Evolutionary conservation across 2,797 vertebrate species (phyloP), one percentile per base, ranked within the genome.

Genomic region (Botia almorhae): DNA sequence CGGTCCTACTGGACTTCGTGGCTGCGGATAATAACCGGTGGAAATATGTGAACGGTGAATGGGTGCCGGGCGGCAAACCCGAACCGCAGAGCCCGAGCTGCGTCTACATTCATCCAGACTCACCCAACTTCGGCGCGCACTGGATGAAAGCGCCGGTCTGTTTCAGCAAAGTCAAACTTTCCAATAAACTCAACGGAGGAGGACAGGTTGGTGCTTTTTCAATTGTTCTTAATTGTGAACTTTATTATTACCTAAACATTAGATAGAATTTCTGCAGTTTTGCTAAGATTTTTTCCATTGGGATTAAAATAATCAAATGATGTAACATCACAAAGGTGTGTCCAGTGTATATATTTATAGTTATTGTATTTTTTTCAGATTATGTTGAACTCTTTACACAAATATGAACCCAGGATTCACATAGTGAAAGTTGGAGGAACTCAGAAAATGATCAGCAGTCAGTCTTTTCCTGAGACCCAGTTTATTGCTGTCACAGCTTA

Each of bases 161-260:
- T 76, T 95, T 95, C 89, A 94, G 94, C 90, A 95, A 95, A 91
- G 94, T 95, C 78, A 95, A 95, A 79, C 92, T 95, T 19, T 95
- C 94, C 82, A 95, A 95, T 67, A 95, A 95, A 84, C 93, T 95
- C 33, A 95, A 95, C 78, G 94, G 94, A 0, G 94, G 94, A 14
- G 94, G 94, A 76, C 94, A 95, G 94, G 94, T 95, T 61, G 17
- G 2, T 12, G 21, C 11, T 60, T 26, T 58, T 65, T 46, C 12
- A 36, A n/a, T 17, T 16, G 48, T 23, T 58, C 8, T 2, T 7
- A 19, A 33, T 7, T n/a, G 53, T 6, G n/a, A 51, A 51, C 14
- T 51, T 51, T 51, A 53, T 53, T 16, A 26, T 26, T 26, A 26
- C 23, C 23, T 7, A 36, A 36, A 36, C 33, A 4, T 36, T 36